Evolutionary conservation across 2,113 vertebrate genomes (phyloP).

Genomic region (Oostethus manadensis): DNA sequence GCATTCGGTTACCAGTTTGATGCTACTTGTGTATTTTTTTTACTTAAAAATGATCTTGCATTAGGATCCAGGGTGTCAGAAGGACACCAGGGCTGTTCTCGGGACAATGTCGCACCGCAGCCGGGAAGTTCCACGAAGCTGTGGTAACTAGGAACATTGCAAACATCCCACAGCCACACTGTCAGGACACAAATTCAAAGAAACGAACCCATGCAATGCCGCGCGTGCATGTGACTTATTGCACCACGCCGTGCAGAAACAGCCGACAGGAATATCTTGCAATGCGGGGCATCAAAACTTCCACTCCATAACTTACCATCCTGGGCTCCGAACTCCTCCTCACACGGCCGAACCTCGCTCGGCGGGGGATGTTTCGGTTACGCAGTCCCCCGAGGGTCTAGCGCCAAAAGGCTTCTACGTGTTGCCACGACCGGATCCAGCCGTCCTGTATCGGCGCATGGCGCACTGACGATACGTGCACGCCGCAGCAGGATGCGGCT

Average conservation of each 20-base stretch:
- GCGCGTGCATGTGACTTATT: too few species aligned
- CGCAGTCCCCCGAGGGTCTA: conserved; percentile 26
- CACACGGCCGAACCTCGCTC: conserved; percentile 10
- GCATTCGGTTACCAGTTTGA: too few species aligned
- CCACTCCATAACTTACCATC: conserved; percentile 40
- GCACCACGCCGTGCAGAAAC: too few species aligned
- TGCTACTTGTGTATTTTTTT: too few species aligned
- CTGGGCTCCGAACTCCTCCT: conserved; percentile 20
- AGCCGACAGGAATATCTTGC: not conserved
- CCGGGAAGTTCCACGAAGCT: not conserved
- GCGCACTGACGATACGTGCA: conserved; percentile 15
- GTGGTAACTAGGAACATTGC: not conserved
- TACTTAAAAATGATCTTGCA: not conserved
- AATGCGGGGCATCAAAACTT: conserved; percentile 10
- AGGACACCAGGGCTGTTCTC: not conserved
- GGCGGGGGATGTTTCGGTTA: conserved; percentile 4
- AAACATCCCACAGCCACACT: not conserved
- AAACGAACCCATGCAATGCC: not conserved
- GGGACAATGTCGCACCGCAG: too few species aligned
- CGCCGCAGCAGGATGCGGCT: conserved; percentile 10
- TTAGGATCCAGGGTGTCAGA: not conserved
- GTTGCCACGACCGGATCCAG: not conserved
- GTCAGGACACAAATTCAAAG: too few species aligned
- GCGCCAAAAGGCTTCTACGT: conserved; percentile 2
- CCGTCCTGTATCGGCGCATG: conserved; percentile 16